A percentile compares a stretch with the other conserved stretches of the same genome.
phyloP scores from a whole-genome alignment of 1,140 invertebrate genomes.

The Drosophila pseudoobscura region DNA sequence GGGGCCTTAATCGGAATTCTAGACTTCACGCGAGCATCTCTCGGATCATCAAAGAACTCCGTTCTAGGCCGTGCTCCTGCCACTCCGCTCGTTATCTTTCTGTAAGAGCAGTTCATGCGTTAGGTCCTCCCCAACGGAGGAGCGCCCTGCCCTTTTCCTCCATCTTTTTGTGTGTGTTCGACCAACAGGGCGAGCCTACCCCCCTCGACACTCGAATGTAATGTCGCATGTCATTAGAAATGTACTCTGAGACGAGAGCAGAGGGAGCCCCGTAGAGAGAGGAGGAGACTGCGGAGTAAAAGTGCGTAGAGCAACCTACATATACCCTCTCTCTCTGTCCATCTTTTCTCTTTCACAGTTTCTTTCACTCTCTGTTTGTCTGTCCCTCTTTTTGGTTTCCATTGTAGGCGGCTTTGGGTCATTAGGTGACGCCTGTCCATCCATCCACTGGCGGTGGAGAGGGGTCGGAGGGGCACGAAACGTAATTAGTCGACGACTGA shows the following conservation, averaged over 20 bases:
- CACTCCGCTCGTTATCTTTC: not conserved
- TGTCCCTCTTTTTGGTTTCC: constrained; percentile 1
- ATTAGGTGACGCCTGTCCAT: constrained; percentile 80
- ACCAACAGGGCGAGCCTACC: constrained; percentile 26
- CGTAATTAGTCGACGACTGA: constrained; percentile 68
- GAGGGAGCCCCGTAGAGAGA: not conserved
- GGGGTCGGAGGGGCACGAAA: constrained; percentile 34
- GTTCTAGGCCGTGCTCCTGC: no score
- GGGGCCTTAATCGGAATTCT: no score
- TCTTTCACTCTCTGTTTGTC: not conserved
- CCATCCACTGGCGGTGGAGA: constrained; percentile 1
- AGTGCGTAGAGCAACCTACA: constrained; percentile 50
- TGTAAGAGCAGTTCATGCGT: constrained; percentile 49
- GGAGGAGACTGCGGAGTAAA: constrained; percentile 23
- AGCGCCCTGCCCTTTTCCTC: not conserved
- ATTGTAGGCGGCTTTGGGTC: constrained; percentile 76
- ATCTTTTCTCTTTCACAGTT: not conserved
- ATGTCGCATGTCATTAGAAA: constrained; percentile 77
- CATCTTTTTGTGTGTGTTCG: constrained; percentile 2
- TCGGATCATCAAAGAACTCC: no score
- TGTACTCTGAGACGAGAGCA: constrained; percentile 51
- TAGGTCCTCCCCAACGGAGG: constrained; percentile 3
- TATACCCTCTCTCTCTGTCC: constrained; percentile 27
- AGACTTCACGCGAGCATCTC: no score
- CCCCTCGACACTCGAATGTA: constrained; percentile 41